These are phyloP conservation scores for Xiphydria camelus DNA, from an alignment of 2,888 invertebrate genomes.

Conservation along the genomic window DNA sequence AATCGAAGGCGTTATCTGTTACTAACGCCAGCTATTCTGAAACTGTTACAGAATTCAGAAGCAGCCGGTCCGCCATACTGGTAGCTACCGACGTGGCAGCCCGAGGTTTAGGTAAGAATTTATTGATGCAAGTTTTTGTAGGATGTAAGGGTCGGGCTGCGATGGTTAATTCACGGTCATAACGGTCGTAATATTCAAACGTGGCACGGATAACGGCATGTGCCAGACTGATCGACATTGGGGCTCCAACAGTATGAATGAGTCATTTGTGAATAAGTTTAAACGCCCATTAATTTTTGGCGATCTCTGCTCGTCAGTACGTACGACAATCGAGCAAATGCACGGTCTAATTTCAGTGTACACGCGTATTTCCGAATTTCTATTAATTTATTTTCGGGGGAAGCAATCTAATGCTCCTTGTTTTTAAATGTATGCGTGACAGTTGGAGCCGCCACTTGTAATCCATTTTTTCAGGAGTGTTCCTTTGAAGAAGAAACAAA, in stretches of 20 bases:
- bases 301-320: no score
- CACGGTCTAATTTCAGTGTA: no score
- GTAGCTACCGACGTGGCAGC: constrained; percentile 71
- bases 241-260: constrained; percentile 37
- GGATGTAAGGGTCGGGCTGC: constrained; percentile 58
- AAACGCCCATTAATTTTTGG: neutral
- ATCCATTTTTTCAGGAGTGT: constrained; percentile 27
- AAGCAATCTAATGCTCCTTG: no score
- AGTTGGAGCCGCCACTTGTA: constrained; percentile 9
- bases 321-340: no score
- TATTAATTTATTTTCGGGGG: no score
- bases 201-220: constrained; percentile 58
- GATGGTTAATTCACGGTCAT: constrained; percentile 54
- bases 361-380: no score
- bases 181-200: constrained; percentile 43
- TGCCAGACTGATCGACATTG: constrained; percentile 57
- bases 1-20: no score
- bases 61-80: constrained; percentile 63
- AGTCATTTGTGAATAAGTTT: constrained; percentile 4
- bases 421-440: no score
- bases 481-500: constrained; percentile 17
- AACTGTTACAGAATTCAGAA: constrained; percentile 59
- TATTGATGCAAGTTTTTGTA: constrained; percentile 30
- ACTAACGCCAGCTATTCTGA: no score
- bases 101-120: constrained; percentile 63